Evolutionary conservation across 2,797 vertebrate species (phyloP), one percentile per base, ranked within the genome.

Genomic region (Pipistrellus pipistrellus): DNA sequence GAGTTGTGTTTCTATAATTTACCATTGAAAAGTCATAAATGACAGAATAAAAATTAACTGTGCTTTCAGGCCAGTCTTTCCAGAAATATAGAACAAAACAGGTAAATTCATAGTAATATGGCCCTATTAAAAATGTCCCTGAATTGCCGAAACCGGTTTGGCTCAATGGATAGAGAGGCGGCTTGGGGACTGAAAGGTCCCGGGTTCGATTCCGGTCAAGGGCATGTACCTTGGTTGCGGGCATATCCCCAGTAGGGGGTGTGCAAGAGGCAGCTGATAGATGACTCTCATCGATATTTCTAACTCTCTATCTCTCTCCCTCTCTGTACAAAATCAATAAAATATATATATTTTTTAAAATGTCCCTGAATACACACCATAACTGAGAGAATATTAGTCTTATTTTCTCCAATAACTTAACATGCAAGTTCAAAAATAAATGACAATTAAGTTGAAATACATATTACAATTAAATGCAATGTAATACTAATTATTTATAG

Each of bases 401-500:
- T 55, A 55, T 90, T 94, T 96, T 88, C 44, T 14, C 25, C 75
- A 94, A 11, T 83, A 73, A 72, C 3, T 77, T 72, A 30, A 81
- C 55, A 17, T 12, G 66, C 17, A 84, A 41, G 8, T 35, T 62
- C 15, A 66, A 91, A 96, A 86, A 72, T 20, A 68, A 81, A 38
- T 32, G 30, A 48, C 18, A 48, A 3, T 73, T 91, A 93, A 80
- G 30, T 95, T 87, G 44, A 85, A 83, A 94, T 81, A 85, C 12
- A 95, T 21, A 82, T 68, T 91, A 69, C 2, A 84, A 76, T 14
- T 83, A 75, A 95, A 87, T 68, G 71, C 30, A 90, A 64, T 48
- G 46, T 57, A 81, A 75, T 82, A 10, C 18, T 95, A 71, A 77
- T 76, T 90, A 73, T 87, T 91, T 95, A 75, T 68, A 51, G 14